Evolutionary conservation across 2,888 invertebrate species (phyloP), one percentile per base, ranked within the genome.

Genomic region (Sinhomidia bicolor): DNA sequence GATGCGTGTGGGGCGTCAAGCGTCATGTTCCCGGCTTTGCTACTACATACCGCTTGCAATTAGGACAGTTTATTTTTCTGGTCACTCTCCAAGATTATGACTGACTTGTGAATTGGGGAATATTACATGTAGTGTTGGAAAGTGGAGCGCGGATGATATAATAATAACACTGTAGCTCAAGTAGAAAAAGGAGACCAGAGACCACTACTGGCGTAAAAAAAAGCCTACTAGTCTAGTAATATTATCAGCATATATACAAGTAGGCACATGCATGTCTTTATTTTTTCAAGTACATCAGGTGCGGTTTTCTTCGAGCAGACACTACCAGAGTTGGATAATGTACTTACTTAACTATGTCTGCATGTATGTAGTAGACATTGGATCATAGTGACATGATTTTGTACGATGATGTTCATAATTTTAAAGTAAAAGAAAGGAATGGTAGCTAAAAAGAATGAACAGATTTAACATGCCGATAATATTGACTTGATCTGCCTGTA

Each of bases 31-130:
- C 60, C 60, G 44, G 62, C 44, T 65, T 47, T 78, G 26, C 32
- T 79, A 60, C 32, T 68, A 41, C 44, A 68, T 78, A 78, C 47
- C 47, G 68, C 20, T 79, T 54, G 88, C 76, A 88, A 88, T 88
- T 88, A 88, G 88, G 79, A 60, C 84, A 88, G 84, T 79, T 83
- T 88, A 84, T 78, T 84, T 88, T 88, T 79, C 84, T 83, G 88
- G 88, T 88, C 71, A 79, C 80, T 88, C 54, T 88, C 88, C 88
- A 88, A 88, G 71, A 88, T 78, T 83, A 87, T 82, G 78, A 68
- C 51, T 83, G 82, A 32, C 44, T 47, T 78, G 85, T 20, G 65
- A 44, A 47, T 60, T 71, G 78, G 57, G 44, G 60, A 5, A 20
- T 51, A 10, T 32, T 60, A 10, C n/a, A n/a, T 57, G 23, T 20